Conservation (phyloP, 2,113 vertebrate genomes). For the Myanophis thanlyinensis region DNA sequence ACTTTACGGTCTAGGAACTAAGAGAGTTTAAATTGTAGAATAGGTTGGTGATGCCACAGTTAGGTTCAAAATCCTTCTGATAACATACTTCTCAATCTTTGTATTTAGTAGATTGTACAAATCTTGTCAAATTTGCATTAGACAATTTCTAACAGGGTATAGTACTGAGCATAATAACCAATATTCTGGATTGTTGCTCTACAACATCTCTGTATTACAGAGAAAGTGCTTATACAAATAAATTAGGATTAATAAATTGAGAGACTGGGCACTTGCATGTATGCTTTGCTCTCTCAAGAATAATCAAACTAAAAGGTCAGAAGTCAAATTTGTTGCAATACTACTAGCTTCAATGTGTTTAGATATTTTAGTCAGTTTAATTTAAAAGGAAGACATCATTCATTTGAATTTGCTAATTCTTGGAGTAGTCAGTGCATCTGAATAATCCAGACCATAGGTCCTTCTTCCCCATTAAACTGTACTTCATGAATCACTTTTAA, state of each 20-base stretch:
- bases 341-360: neutral
- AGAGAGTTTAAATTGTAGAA: neutral
- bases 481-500: neutral
- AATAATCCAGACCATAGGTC: neutral
- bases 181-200: neutral
- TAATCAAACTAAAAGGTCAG: neutral
- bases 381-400: neutral
- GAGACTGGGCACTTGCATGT: neutral
- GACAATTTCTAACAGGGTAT: neutral
- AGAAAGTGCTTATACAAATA: neutral
- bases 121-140: neutral
- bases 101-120: neutral
- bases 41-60: neutral
- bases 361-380: neutral
- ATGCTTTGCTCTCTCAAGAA: neutral
- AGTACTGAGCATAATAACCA: neutral
- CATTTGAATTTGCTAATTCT: neutral
- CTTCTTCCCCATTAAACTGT: fast-evolving
- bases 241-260: neutral
- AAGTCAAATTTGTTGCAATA: neutral
- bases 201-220: neutral
- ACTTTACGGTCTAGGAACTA: neutral
- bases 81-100: neutral
- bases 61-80: neutral
- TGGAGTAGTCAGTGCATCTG: neutral